These are phyloP conservation scores for Leptonema lineaticorne DNA, from an alignment of 1,140 invertebrate genomes.

Conservation along the genomic window DNA sequence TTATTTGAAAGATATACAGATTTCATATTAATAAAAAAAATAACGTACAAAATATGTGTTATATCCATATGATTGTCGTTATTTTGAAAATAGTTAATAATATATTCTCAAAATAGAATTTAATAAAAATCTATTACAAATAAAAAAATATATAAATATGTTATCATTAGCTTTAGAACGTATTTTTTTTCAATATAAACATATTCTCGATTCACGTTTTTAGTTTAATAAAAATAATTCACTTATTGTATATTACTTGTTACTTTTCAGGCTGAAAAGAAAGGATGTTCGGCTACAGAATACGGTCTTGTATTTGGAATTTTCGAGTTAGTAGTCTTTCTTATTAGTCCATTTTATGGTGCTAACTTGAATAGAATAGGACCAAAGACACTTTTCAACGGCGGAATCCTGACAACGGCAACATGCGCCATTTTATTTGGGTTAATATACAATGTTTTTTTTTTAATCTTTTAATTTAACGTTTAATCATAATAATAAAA, in stretches of 20 bases:
- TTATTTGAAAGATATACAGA: no score
- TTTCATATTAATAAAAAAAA: no score
- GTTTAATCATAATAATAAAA: not conserved
- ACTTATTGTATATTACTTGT: not conserved
- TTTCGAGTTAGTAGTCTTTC: slow-evolving; percentile 89
- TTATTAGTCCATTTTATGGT: slow-evolving; percentile 86
- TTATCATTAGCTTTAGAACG: no score
- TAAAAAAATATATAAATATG: no score
- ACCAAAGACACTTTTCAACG: slow-evolving; percentile 82
- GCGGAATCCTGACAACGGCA: slow-evolving; percentile 83
- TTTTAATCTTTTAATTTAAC: not conserved
- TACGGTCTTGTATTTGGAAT: slow-evolving; percentile 91
- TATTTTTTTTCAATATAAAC: no score
- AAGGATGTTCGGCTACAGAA: slow-evolving; percentile 82
- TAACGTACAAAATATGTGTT: no score
- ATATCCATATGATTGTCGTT: no score
- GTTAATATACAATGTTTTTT: slow-evolving; percentile 58
- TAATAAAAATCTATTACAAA: no score
- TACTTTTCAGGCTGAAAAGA: slow-evolving; percentile 71
- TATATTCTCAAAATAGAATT: no score
- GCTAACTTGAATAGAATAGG: slow-evolving; percentile 80
- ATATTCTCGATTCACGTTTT: not conserved
- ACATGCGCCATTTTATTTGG: slow-evolving; percentile 85
- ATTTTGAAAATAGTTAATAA: no score
- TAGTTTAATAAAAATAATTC: not conserved